Evolutionary conservation across 2,113 vertebrate genomes (phyloP), one percentile per base, ranked within the genome.

Genomic region (Marmota flaviventris): DNA sequence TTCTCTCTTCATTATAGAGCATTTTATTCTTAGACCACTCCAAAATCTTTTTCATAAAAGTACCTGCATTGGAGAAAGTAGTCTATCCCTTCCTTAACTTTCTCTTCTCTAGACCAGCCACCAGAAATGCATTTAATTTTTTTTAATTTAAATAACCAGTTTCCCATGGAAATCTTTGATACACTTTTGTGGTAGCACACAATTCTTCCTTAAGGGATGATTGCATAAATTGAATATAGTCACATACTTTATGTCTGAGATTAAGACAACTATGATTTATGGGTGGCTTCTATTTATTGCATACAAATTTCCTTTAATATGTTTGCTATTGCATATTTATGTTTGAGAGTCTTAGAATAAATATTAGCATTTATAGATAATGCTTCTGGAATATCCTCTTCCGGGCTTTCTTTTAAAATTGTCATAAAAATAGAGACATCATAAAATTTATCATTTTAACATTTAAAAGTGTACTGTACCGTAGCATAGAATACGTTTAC

Each of bases 341-440:
- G 92, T 83, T 83, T 25, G 56, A 8, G 65, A 96, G 8, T 78
- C 42, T 67, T 27, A 89, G 69, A 92, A 45, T 93, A 48, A 87
- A 45, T 53, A 65, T 79, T 69, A 76, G 4, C 18, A 37, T 83
- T 85, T 89, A 56, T 63, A 84, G 70, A 70, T 84, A 34, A 61
- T 87, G 51, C 18, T 1, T 69, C 22, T 87, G 34, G 25, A 76
- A 81, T 92, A 75, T 70, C 17, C 42, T 75, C 85, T 45, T 81
- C 83, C 85, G 34, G 73, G 88, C 48, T 73, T 42, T 61, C 61
- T 77, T 45, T 0, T n/a, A 37, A 89, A 73, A 51, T 63, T 56
- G 27, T 65, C 32, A 9, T 39, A 27, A 83, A 70, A 48, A 61
- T 61, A 76, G 42, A 61, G 1, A 17, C 67, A 32, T 48, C 2